phyloP scores from a whole-genome alignment of 2,888 invertebrate genomes.

The Leucophora obtusa region DNA sequence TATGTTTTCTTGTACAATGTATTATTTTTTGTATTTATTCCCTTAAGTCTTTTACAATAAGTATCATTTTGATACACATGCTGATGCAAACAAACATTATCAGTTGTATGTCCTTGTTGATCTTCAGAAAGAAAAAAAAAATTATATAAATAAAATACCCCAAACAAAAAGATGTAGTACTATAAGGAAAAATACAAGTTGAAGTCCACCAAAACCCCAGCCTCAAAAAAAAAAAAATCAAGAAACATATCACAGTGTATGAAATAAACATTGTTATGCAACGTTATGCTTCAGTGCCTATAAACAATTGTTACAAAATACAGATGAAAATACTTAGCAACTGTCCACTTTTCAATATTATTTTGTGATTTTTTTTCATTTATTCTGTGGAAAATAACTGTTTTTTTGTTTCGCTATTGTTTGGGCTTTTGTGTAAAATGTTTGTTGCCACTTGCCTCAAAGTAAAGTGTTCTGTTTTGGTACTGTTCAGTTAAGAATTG shows the following conservation, averaged over 20 bases:
- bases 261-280: slow-evolving; percentile 62
- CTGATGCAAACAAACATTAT: slow-evolving; percentile 58
- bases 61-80: slow-evolving; percentile 55
- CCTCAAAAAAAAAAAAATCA: not conserved
- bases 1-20: not conserved
- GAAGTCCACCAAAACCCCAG: not conserved
- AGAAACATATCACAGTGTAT: slow-evolving; percentile 42
- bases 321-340: slow-evolving; percentile 70
- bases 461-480: slow-evolving; percentile 40
- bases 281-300: slow-evolving; percentile 72
- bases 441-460: slow-evolving; percentile 58
- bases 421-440: slow-evolving; percentile 44
- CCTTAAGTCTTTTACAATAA: slow-evolving; percentile 46
- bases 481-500: slow-evolving; percentile 6
- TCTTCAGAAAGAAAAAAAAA: slow-evolving; percentile 30
- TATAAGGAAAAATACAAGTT: slow-evolving; percentile 26
- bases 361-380: slow-evolving; percentile 43
- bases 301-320: slow-evolving; percentile 73
- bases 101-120: slow-evolving; percentile 49
- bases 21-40: slow-evolving; percentile 6
- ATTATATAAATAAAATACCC: slow-evolving; percentile 41
- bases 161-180: slow-evolving; percentile 19
- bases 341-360: slow-evolving; percentile 69
- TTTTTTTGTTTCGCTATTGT: slow-evolving; percentile 27
- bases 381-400: not conserved